Conservation (phyloP, 2,797 vertebrate species). For the Vespertilio murinus region DNA sequence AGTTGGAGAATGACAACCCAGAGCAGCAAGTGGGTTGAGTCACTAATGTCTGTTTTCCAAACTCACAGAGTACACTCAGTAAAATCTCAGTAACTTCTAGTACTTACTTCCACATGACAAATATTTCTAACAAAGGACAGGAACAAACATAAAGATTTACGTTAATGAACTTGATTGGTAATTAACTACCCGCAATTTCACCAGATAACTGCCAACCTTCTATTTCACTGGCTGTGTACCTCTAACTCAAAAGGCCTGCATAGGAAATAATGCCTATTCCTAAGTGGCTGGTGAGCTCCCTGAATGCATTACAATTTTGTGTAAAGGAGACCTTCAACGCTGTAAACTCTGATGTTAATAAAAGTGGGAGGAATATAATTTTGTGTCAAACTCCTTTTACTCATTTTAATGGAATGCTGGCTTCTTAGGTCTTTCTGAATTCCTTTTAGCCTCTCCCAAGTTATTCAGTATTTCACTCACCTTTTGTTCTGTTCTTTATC, state of each 20-base stretch:
- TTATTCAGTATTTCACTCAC: constrained; percentile 44
- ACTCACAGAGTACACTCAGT: not conserved
- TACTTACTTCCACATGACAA: not conserved
- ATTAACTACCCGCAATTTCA: not conserved
- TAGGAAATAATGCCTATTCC: constrained; percentile 41
- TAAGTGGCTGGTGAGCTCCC: not conserved
- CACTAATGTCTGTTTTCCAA: not conserved
- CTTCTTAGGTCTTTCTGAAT: constrained; percentile 32
- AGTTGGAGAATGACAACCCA: not conserved
- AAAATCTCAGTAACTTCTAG: not conserved
- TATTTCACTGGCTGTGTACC: not conserved
- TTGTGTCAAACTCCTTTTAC: constrained; percentile 31
- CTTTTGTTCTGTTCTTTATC: constrained; percentile 47
- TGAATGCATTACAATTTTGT: constrained; percentile 4
- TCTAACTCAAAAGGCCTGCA: not conserved
- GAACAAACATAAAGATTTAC: not conserved
- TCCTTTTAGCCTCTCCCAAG: not conserved
- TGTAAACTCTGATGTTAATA: constrained; percentile 4
- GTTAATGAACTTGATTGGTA: not conserved
- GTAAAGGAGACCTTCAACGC: constrained; percentile 50
- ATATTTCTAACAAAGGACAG: not conserved
- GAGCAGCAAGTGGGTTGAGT: not conserved
- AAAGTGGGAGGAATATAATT: constrained; percentile 12
- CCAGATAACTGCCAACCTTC: constrained; percentile 4
- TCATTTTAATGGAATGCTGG: constrained; percentile 9